Evolutionary conservation across 2,113 vertebrate genomes (phyloP).

Genomic region (Pelusios castaneus): DNA sequence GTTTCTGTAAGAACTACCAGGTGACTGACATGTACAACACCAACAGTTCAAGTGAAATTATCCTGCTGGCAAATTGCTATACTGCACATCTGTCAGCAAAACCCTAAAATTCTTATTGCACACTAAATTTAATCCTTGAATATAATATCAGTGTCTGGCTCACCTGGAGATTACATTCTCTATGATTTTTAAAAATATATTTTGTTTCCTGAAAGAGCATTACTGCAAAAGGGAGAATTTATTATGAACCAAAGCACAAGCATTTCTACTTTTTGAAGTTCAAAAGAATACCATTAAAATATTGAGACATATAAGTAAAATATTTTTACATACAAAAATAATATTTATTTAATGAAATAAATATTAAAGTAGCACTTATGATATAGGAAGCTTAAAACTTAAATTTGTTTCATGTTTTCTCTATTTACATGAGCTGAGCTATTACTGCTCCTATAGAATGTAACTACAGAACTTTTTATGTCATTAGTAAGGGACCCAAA

Average conservation of each 20-base stretch:
- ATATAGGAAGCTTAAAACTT: not conserved
- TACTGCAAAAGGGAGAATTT: not conserved
- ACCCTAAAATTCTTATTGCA: not conserved
- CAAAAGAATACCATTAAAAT: not conserved
- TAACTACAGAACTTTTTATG: not conserved
- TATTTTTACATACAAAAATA: not conserved
- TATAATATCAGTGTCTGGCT: not conserved
- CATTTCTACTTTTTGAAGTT: not conserved
- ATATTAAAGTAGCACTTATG: not conserved
- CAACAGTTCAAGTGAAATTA: not conserved
- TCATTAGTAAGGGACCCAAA: not conserved
- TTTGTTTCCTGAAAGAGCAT: not conserved
- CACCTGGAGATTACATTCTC: not conserved
- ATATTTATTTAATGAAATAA: not conserved
- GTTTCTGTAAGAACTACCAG: not conserved
- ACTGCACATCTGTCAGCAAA: not conserved
- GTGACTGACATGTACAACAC: not conserved
- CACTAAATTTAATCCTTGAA: not conserved
- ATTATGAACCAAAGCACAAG: not conserved
- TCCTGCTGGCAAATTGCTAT: not conserved
- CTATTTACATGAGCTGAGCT: not conserved
- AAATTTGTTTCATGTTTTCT: not conserved
- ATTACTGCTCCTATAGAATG: not conserved
- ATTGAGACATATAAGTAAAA: not conserved
- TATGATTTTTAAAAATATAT: not conserved